These are phyloP conservation scores for Oryzias javanicus DNA, from an alignment of 2,113 vertebrate species.

Conservation along the genomic window DNA sequence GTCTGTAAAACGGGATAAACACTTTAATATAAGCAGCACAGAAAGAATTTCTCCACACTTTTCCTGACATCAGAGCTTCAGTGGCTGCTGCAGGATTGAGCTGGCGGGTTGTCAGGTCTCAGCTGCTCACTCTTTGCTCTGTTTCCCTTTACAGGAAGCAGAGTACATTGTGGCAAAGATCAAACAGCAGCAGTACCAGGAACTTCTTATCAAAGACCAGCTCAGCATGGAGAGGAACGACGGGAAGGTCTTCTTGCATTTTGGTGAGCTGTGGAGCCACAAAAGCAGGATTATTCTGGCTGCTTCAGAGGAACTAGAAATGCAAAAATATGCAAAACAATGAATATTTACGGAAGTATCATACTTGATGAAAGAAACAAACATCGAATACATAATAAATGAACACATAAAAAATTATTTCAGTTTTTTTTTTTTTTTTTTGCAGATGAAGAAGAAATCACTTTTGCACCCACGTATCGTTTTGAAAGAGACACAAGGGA, in stretches of 20 bases:
- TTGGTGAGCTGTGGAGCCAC: conserved; percentile 78
- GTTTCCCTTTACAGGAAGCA: conserved; percentile 86
- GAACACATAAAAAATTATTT: too few species aligned
- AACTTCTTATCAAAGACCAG: conserved; percentile 89
- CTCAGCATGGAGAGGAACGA: conserved; percentile 85
- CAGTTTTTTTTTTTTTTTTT: conserved; percentile 54
- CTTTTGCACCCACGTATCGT: conserved; percentile 94
- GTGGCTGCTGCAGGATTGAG: not conserved
- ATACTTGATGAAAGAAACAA: too few species aligned
- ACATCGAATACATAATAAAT: too few species aligned
- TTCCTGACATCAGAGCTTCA: not conserved
- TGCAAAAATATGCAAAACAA: too few species aligned
- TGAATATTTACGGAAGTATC: too few species aligned
- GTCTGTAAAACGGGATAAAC: too few species aligned
- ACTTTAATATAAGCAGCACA: too few species aligned
- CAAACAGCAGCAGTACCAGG: conserved; percentile 91
- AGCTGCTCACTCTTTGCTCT: conserved; percentile 36
- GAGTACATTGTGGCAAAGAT: conserved; percentile 93
- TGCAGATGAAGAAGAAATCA: conserved; percentile 95
- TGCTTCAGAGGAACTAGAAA: too few species aligned
- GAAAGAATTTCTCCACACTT: not conserved
- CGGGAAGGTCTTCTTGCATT: conserved; percentile 89
- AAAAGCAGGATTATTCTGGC: not conserved
- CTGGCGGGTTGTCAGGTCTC: conserved; percentile 27
- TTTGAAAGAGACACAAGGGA: conserved; percentile 91